Percentiles rank a stretch among this genome's conserved stretches.
Evolutionary conservation across 2,888 invertebrate species (phyloP).

Genomic region (Ectobius pallidus): DNA sequence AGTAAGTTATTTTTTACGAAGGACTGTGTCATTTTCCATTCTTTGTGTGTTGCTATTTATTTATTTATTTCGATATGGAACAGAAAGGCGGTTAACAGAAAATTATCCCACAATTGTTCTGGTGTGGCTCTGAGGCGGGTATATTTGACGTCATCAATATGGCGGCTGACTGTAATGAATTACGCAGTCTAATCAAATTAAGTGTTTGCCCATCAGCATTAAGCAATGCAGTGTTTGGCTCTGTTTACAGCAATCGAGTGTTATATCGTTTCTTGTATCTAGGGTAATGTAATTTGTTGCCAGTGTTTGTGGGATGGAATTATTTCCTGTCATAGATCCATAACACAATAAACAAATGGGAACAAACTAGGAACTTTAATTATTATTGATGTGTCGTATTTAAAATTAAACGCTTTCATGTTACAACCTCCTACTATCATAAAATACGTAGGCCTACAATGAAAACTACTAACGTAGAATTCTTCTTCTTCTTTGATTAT

Average conservation of each 20-base stretch:
- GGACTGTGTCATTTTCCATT: too few species aligned
- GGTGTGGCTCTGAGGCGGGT: background rate
- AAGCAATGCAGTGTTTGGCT: background rate
- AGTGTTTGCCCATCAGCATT: conserved; percentile 30
- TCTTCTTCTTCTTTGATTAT: too few species aligned
- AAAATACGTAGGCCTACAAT: too few species aligned
- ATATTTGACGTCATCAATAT: conserved; percentile 9
- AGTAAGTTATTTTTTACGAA: too few species aligned
- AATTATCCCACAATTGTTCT: background rate
- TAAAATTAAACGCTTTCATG: too few species aligned
- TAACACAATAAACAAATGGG: background rate
- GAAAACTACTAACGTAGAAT: too few species aligned
- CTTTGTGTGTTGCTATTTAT: too few species aligned
- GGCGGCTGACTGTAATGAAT: background rate
- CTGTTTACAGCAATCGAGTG: conserved; percentile 24
- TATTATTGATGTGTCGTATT: background rate
- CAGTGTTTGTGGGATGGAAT: too few species aligned
- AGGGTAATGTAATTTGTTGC: background rate
- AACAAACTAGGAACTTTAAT: background rate
- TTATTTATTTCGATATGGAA: background rate
- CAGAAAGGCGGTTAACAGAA: background rate
- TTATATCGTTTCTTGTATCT: background rate
- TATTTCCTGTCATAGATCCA: background rate
- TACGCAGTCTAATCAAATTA: conserved; percentile 24
- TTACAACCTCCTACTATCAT: too few species aligned